These are phyloP conservation scores for Madoqua kirkii DNA, from an alignment of 2,113 vertebrate genomes.

Conservation along the genomic window DNA sequence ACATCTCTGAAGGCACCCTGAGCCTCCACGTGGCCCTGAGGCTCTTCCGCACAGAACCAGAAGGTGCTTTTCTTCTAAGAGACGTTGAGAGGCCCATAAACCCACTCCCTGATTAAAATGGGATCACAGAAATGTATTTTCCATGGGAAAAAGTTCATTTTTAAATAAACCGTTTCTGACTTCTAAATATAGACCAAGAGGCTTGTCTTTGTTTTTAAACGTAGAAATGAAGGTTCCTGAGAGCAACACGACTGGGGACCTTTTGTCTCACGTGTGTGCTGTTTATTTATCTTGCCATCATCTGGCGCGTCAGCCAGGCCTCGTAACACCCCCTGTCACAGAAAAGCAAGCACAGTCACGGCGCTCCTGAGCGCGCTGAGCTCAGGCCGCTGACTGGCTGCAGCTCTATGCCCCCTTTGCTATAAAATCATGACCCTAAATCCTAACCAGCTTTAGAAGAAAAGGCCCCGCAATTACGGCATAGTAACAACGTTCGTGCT, in stretches of 20 bases:
- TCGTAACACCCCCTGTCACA: conserved; percentile 91
- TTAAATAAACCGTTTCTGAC: background rate
- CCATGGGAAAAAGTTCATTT: background rate
- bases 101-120: background rate
- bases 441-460: conserved; percentile 70
- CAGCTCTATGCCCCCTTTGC: conserved; percentile 83
- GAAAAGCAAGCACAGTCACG: conserved; percentile 90
- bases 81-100: background rate
- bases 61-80: background rate
- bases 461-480: conserved; percentile 53
- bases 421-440: conserved; percentile 77
- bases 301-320: conserved; percentile 82
- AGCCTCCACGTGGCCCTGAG: too few species aligned
- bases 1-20: background rate
- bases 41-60: background rate
- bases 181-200: background rate
- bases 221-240: conserved; percentile 73
- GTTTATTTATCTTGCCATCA: conserved; percentile 92
- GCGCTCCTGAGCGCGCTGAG: conserved; percentile 78
- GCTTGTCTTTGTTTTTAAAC: conserved; percentile 42
- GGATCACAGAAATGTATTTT: background rate
- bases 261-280: conserved; percentile 77
- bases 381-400: conserved; percentile 81
- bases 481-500: conserved; percentile 45
- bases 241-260: conserved; percentile 71